Percentiles rank a stretch among this genome's conserved stretches.
Conservation (phyloP, 2,888 invertebrate species). For the Caenorhabditis angaria region DNA sequence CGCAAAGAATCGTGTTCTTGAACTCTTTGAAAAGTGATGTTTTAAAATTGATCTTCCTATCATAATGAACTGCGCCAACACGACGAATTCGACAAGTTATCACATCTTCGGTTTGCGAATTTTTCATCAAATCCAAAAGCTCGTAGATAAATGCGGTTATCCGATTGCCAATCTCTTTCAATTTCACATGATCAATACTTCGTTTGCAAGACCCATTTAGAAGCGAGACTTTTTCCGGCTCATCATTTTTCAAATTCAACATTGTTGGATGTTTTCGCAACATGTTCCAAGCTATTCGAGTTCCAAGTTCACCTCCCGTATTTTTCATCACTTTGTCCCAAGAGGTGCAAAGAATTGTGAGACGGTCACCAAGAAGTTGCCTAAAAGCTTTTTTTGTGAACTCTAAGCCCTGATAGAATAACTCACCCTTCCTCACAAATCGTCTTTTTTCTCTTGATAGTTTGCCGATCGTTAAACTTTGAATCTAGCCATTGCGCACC, state of each 20-base stretch:
- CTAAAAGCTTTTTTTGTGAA: slow-evolving; percentile 26
- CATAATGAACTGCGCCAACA: slow-evolving; percentile 62
- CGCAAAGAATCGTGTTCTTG: slow-evolving; percentile 52
- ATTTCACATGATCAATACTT: slow-evolving; percentile 55
- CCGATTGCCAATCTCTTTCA: slow-evolving; percentile 60
- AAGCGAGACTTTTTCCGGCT: slow-evolving; percentile 45
- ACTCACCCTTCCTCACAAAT: slow-evolving; percentile 56
- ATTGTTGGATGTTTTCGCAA: slow-evolving; percentile 61
- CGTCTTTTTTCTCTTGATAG: slow-evolving; percentile 65
- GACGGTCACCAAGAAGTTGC: slow-evolving; percentile 51
- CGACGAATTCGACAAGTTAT: slow-evolving; percentile 59
- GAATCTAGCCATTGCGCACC: slow-evolving; percentile 60
- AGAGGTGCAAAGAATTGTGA: slow-evolving; percentile 50
- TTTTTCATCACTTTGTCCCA: slow-evolving; percentile 59
- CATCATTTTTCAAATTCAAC: slow-evolving; percentile 46
- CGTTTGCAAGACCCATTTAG: slow-evolving; percentile 47
- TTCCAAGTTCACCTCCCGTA: slow-evolving; percentile 63
- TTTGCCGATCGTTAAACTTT: slow-evolving; percentile 56
- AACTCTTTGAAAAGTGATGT: slow-evolving; percentile 66
- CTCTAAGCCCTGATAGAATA: background rate
- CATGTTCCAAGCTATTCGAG: slow-evolving; percentile 65
- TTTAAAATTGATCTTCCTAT: slow-evolving; percentile 59
- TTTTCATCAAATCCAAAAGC: slow-evolving; percentile 56
- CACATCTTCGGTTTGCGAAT: slow-evolving; percentile 56
- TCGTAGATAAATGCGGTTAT: slow-evolving; percentile 62